Percentiles rank a stretch among this genome's conserved stretches.
These are phyloP conservation scores for Podotricha telesiphe DNA, from an alignment of 2,888 invertebrate species.

Conservation along the genomic window DNA sequence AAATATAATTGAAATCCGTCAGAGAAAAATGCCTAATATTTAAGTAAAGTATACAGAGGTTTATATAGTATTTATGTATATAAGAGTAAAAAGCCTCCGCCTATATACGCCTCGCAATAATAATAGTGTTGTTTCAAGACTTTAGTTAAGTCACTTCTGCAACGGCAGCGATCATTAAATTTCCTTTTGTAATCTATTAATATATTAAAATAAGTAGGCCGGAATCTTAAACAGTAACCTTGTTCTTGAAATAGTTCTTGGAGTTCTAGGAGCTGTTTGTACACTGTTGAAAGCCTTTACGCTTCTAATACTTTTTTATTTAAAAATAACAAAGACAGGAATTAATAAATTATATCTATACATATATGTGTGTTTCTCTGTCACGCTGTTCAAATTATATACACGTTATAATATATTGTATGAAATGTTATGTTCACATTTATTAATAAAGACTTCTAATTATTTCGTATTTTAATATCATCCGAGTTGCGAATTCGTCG, in stretches of 20 bases:
- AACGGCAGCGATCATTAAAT: not conserved
- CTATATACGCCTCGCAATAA: not conserved
- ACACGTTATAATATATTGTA: not conserved
- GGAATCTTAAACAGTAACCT: not conserved
- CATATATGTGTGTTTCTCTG: not conserved
- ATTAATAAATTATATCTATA: not conserved
- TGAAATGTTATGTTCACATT: conserved; percentile 5
- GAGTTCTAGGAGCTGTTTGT: not conserved
- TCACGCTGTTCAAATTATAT: not conserved
- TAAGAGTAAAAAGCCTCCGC: not conserved
- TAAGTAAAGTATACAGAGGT: conserved; percentile 8
- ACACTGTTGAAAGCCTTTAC: conserved; percentile 7
- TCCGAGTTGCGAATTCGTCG: not conserved
- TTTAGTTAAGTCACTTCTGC: not conserved
- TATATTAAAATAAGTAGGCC: not conserved
- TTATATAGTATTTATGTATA: conserved; percentile 1
- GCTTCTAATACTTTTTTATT: not conserved
- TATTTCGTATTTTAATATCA: conserved; percentile 9
- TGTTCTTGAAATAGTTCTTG: too few relatives aligned
- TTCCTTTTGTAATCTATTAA: not conserved
- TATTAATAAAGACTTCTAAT: conserved; percentile 16
- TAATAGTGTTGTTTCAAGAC: not conserved
- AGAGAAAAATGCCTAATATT: not conserved
- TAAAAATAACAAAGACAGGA: not conserved
- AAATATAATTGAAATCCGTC: conserved; percentile 9